These are phyloP conservation scores for Aurelia aurita complex sp. Pacific DNA, from an alignment of 30 jellyfish, hydroid and myxozoan genomes.

Conservation along the genomic window DNA sequence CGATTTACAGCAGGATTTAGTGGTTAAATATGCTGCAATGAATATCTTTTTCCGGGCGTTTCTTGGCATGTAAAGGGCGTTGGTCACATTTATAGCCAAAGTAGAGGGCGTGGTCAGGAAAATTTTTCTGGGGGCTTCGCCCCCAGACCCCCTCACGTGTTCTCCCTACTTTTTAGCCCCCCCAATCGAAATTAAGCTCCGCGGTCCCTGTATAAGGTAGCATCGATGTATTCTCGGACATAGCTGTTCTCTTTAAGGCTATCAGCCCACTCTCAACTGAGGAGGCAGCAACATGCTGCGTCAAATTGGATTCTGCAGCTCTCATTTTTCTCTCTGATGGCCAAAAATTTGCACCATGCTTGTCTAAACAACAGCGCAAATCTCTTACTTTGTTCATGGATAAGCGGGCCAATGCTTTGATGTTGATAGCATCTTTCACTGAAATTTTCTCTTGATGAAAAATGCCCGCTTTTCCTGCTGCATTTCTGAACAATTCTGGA, in stretches of 20 bases:
- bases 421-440: constrained; percentile 19
- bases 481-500: constrained; percentile 10
- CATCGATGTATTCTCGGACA: neutral
- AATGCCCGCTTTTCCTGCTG: constrained; percentile 6
- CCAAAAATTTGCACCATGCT: constrained; percentile 1
- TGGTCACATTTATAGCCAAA: too few relatives aligned
- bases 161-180: too few relatives aligned
- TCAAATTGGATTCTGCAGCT: neutral
- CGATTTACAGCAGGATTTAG: too few relatives aligned
- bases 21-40: too few relatives aligned
- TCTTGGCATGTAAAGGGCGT: too few relatives aligned
- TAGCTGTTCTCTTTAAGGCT: constrained; percentile 1
- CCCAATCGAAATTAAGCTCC: too few relatives aligned
- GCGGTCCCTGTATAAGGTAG: constrained; percentile 4
- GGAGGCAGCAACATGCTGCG: constrained; percentile 3
- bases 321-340: too few relatives aligned
- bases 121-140: too few relatives aligned
- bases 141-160: too few relatives aligned
- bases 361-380: constrained; percentile 19
- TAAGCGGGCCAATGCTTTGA: constrained; percentile 20
- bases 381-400: constrained; percentile 10
- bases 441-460: constrained; percentile 1
- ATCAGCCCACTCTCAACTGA: constrained; percentile 3
- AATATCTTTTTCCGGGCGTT: too few relatives aligned
- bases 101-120: too few relatives aligned